Evolutionary conservation across 1,140 invertebrate species (phyloP).

Genomic region (Drosophila hydei): DNA sequence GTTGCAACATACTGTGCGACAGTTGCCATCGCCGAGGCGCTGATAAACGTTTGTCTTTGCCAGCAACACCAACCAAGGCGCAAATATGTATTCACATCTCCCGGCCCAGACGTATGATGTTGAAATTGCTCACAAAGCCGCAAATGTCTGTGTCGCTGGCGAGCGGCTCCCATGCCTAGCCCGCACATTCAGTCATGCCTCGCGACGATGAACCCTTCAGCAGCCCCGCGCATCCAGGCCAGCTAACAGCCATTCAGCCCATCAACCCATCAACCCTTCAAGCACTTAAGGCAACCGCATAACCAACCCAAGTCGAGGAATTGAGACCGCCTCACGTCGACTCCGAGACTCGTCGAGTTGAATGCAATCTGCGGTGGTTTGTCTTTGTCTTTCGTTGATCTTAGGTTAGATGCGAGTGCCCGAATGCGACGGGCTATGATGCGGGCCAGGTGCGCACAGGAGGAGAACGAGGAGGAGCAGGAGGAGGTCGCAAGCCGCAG

Average conservation of each 20-base stretch:
- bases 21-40: conserved; percentile 11
- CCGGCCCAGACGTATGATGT: conserved; percentile 40
- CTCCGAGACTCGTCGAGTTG: conserved; percentile 4
- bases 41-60: conserved; percentile 51
- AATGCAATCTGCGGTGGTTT: conserved; percentile 25
- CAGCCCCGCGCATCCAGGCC: background rate
- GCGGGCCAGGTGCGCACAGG: background rate
- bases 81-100: conserved; percentile 14
- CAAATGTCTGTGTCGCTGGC: conserved; percentile 37
- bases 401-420: conserved; percentile 6
- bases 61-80: conserved; percentile 27
- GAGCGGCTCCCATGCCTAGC: conserved; percentile 1
- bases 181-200: conserved; percentile 22
- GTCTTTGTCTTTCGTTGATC: conserved; percentile 34
- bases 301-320: conserved; percentile 38
- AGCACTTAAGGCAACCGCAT: conserved; percentile 56
- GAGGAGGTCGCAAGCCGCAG: background rate
- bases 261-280: conserved; percentile 36
- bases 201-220: background rate
- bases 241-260: conserved; percentile 14
- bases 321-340: background rate
- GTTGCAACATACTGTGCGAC: conserved; percentile 24
- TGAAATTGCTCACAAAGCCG: conserved; percentile 45
- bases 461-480: background rate
- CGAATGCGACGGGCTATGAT: background rate